A percentile compares a stretch with the other conserved stretches of the same genome.
Conservation (phyloP, 2,113 vertebrate genomes). For the Vanacampus margaritifer region DNA sequence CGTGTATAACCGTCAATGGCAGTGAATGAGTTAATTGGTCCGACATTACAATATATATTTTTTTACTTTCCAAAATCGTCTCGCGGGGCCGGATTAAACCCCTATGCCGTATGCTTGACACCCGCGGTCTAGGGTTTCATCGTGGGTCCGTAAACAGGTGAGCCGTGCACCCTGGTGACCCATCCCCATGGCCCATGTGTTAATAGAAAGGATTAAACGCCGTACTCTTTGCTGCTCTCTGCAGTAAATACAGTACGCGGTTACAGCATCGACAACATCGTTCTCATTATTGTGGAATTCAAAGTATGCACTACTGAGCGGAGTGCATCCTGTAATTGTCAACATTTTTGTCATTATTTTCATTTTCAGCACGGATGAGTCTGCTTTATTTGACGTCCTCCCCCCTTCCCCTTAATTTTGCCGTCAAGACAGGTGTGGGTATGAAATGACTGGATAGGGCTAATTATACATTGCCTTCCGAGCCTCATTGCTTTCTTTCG, state of each 20-base stretch:
- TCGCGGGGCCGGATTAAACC: too few species aligned
- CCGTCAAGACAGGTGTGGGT: constrained; percentile 8
- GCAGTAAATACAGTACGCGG: constrained; percentile 17
- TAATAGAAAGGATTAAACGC: constrained; percentile 44
- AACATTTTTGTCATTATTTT: constrained; percentile 38
- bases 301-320: constrained; percentile 48
- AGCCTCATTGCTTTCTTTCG: constrained; percentile 38
- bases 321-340: constrained; percentile 49
- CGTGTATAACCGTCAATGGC: too few species aligned
- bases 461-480: not conserved
- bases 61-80: too few species aligned
- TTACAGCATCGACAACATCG: constrained; percentile 37
- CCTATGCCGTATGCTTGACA: too few species aligned
- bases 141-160: constrained; percentile 65
- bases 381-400: too few species aligned
- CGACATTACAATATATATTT: too few species aligned
- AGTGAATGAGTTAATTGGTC: too few species aligned
- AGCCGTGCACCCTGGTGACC: constrained; percentile 42
- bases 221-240: constrained; percentile 3
- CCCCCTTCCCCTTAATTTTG: not conserved
- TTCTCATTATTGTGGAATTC: constrained; percentile 60
- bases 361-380: constrained; percentile 30
- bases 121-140: constrained; percentile 64
- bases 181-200: constrained; percentile 26
- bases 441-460: constrained; percentile 5